A percentile compares a stretch with the other conserved stretches of the same genome.
Conservation (phyloP, 2,888 invertebrate species). For the Liodrosophila aerea region DNA sequence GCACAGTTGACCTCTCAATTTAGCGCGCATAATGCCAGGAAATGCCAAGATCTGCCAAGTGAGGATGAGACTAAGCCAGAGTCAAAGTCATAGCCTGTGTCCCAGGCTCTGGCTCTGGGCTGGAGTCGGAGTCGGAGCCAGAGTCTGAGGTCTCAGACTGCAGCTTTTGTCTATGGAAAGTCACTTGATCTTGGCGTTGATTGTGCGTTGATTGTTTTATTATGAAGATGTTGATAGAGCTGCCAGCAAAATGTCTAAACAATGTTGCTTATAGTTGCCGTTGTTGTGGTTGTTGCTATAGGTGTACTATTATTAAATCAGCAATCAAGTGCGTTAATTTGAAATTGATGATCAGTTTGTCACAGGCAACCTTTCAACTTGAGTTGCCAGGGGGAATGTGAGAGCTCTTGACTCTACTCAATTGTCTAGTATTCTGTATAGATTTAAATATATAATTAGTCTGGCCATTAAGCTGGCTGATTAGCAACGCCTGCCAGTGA, state of each 20-base stretch:
- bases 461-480: slow-evolving; percentile 65
- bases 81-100: slow-evolving; percentile 11
- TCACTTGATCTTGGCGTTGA: slow-evolving; percentile 72
- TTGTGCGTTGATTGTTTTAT: slow-evolving; percentile 78
- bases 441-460: slow-evolving; percentile 37
- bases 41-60: slow-evolving; percentile 57
- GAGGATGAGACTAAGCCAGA: slow-evolving; percentile 37
- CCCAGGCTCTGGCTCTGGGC: slow-evolving; percentile 11
- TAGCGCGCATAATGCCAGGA: slow-evolving; percentile 78
- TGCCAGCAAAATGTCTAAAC: slow-evolving; percentile 48
- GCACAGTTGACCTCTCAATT: slow-evolving; percentile 80
- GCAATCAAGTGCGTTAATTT: slow-evolving; percentile 66
- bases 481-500: slow-evolving; percentile 57
- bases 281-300: slow-evolving; percentile 31
- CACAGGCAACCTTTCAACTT: slow-evolving; percentile 37
- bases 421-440: no score
- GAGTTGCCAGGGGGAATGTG: neutral
- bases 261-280: slow-evolving; percentile 28
- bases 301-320: slow-evolving; percentile 70
- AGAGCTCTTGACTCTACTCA: no score
- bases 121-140: slow-evolving; percentile 3
- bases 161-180: slow-evolving; percentile 65
- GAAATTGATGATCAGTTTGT: slow-evolving; percentile 61
- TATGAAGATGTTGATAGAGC: slow-evolving; percentile 73
- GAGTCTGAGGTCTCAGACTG: slow-evolving; percentile 1